These are phyloP conservation scores for Parapristionchus giblindavisi DNA, from an alignment of 2,888 invertebrate species.

Conservation along the genomic window DNA sequence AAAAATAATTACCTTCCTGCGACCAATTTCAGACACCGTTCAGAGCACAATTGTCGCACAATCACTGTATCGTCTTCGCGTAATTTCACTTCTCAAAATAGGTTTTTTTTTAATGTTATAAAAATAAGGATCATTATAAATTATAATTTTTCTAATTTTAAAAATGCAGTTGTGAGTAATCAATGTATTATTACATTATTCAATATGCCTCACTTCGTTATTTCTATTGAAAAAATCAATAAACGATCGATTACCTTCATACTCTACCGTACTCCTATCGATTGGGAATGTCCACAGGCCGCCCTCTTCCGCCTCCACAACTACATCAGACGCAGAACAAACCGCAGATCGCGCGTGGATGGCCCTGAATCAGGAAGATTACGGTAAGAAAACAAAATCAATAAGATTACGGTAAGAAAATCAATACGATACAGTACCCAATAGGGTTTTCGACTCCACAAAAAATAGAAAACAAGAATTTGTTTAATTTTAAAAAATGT, in stretches of 20 bases:
- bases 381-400: not conserved
- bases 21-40: not conserved
- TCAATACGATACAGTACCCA: not conserved
- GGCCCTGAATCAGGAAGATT: not conserved
- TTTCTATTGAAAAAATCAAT: too few species aligned
- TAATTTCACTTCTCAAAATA: not conserved
- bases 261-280: not conserved
- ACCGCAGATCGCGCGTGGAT: conserved; percentile 14
- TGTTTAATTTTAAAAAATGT: not conserved
- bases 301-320: not conserved
- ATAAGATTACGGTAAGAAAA: not conserved
- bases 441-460: not conserved
- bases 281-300: conserved; percentile 22
- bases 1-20: conserved; percentile 30
- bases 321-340: not conserved
- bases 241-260: not conserved
- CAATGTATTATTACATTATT: too few species aligned
- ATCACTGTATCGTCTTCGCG: not conserved
- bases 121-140: too few species aligned
- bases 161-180: too few species aligned
- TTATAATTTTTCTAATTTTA: too few species aligned
- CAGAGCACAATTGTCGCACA: not conserved
- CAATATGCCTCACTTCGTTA: too few species aligned
- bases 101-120: not conserved
- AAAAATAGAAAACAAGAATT: not conserved